phyloP scores from a whole-genome alignment of 2,113 vertebrate species.

The Boleophthalmus pectinirostris region DNA sequence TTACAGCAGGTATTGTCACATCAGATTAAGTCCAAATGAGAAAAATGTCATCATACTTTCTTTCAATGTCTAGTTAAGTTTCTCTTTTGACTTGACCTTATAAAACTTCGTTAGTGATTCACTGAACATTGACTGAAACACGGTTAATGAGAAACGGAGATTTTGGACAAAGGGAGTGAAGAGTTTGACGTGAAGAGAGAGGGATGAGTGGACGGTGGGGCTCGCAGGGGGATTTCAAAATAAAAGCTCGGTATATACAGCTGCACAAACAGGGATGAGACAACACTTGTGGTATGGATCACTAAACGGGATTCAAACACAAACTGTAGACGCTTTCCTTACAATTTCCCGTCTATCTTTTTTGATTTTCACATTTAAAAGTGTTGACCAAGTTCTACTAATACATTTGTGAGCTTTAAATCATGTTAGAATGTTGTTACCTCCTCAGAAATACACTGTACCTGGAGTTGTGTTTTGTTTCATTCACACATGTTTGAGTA shows the following conservation, averaged over 20 bases:
- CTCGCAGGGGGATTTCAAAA: background rate
- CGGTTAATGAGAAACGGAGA: background rate
- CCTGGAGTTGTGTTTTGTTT: too few relatives aligned
- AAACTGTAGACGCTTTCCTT: background rate
- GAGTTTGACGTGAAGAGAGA: background rate
- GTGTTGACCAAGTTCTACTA: too few relatives aligned
- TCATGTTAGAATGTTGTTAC: too few relatives aligned
- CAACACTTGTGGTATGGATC: background rate
- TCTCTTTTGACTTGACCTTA: background rate
- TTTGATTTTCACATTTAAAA: background rate
- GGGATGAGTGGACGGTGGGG: background rate
- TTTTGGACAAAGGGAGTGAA: constrained; percentile 9
- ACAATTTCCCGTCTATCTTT: background rate
- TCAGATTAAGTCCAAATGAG: too few relatives aligned
- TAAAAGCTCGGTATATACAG: background rate
- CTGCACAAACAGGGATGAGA: background rate
- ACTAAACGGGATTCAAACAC: background rate
- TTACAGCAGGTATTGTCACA: too few relatives aligned
- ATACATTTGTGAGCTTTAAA: too few relatives aligned
- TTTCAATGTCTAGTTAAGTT: too few relatives aligned
- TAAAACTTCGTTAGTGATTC: background rate
- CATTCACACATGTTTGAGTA: too few relatives aligned
- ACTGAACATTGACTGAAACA: background rate
- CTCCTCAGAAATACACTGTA: too few relatives aligned
- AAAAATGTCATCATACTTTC: too few relatives aligned